phyloP scores from a whole-genome alignment of 2,797 vertebrate species.

The Hylomyscus alleni region DNA sequence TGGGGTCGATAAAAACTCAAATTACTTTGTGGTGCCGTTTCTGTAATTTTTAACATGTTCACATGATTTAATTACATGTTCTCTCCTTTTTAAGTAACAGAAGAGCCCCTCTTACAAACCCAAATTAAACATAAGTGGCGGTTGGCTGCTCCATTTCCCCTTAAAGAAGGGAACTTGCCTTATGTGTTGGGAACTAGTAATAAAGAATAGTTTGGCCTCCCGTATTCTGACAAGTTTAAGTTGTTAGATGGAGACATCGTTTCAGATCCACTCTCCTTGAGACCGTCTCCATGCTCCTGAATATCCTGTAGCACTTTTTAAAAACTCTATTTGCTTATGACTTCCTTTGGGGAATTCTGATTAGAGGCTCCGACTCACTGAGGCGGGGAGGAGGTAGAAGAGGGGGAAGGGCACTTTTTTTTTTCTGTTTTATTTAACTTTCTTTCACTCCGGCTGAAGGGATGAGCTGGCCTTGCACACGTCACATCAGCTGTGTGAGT shows the following conservation, averaged over 20 bases:
- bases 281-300: background rate
- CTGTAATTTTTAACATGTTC: constrained; percentile 61
- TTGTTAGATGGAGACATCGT: constrained; percentile 9
- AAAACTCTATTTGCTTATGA: background rate
- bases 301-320: constrained; percentile 20
- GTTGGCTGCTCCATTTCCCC: background rate
- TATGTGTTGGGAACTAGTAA: background rate
- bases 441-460: background rate
- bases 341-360: background rate
- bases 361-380: background rate
- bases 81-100: constrained; percentile 43
- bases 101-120: constrained; percentile 51
- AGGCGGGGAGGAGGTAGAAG: background rate
- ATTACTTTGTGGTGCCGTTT: constrained; percentile 31
- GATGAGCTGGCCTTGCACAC: background rate
- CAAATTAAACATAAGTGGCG: constrained; percentile 50
- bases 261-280: background rate
- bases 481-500: background rate
- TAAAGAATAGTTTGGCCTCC: background rate
- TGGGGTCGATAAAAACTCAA: constrained; percentile 36
- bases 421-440: constrained; percentile 59
- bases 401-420: background rate
- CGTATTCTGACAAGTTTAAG: background rate
- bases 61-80: constrained; percentile 30
- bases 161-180: background rate